These are phyloP conservation scores for Malthinus seriepunctatus DNA, from an alignment of 2,888 invertebrate genomes.

Conservation along the genomic window DNA sequence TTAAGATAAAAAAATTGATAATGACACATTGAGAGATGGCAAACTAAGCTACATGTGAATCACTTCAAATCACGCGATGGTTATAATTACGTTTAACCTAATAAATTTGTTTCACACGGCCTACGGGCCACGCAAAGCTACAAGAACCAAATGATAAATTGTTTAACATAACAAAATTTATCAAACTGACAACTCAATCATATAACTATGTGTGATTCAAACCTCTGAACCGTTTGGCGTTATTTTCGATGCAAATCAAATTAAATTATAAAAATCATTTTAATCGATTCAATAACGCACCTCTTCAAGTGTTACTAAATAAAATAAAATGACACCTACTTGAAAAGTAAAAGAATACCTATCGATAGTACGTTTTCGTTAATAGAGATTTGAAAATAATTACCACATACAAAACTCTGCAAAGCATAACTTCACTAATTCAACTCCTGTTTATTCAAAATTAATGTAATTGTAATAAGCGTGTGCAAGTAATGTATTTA, in stretches of 20 bases:
- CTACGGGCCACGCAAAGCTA: slow-evolving; percentile 42
- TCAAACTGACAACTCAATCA: slow-evolving; percentile 50
- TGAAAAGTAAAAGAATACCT: too few relatives aligned
- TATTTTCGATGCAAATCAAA: slow-evolving; percentile 14
- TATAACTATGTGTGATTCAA: slow-evolving; percentile 38
- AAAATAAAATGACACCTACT: too few relatives aligned
- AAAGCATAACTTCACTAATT: too few relatives aligned
- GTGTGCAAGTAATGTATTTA: too few relatives aligned
- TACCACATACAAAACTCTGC: too few relatives aligned
- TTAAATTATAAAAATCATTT: slow-evolving; percentile 4
- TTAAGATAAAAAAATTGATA: slow-evolving; percentile 20
- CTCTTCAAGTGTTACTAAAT: too few relatives aligned
- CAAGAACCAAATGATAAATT: slow-evolving; percentile 44
- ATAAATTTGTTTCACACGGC: slow-evolving; percentile 52
- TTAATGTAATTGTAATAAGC: too few relatives aligned
- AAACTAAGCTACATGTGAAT: slow-evolving; percentile 15
- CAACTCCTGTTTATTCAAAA: too few relatives aligned
- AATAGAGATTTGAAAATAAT: too few relatives aligned
- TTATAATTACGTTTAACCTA: slow-evolving; percentile 46
- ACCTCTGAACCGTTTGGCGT: slow-evolving; percentile 24
- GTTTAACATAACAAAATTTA: slow-evolving; percentile 44
- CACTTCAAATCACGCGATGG: slow-evolving; percentile 43
- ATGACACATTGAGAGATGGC: slow-evolving; percentile 22
- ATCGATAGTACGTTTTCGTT: too few relatives aligned
- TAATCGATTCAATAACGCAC: too few relatives aligned